Evolutionary conservation across 2,797 vertebrate species (phyloP).

Genomic region (Gadopsis bispinosus): DNA sequence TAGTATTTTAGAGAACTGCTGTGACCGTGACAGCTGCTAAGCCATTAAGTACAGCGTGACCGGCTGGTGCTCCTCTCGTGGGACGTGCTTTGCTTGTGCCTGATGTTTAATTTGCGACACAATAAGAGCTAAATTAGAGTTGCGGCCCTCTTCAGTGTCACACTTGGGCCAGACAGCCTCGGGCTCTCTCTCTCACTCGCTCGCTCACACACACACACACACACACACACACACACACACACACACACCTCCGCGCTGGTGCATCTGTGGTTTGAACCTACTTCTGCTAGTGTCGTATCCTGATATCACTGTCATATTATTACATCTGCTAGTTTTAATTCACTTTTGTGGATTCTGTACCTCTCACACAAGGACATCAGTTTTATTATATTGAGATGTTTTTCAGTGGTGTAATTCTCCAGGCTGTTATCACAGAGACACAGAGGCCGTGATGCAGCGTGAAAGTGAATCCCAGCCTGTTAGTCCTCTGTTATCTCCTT

Average conservation of each 20-base stretch:
- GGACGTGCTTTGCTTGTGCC: background rate
- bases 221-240: background rate
- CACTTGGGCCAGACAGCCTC: background rate
- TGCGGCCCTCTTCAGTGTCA: background rate
- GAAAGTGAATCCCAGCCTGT: background rate
- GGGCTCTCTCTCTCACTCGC: background rate
- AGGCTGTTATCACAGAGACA: background rate
- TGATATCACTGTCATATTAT: background rate
- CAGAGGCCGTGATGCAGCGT: background rate
- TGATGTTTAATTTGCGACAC: background rate
- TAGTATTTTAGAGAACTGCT: background rate
- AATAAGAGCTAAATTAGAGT: background rate
- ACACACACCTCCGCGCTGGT: background rate
- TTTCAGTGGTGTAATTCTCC: background rate
- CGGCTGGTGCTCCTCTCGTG: background rate
- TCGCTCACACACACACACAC: background rate
- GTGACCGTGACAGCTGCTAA: background rate
- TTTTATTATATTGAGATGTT: background rate
- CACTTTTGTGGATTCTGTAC: background rate
- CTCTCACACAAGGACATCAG: slow-evolving; percentile 8
- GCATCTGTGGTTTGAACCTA: background rate
- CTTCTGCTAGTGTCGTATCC: background rate
- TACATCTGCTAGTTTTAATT: background rate
- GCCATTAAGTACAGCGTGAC: background rate
- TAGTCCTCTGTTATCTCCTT: background rate